A percentile compares a stretch with the other conserved stretches of the same genome.
Evolutionary conservation across 2,888 invertebrate species (phyloP).

Genomic region (Pterostichus madidus): DNA sequence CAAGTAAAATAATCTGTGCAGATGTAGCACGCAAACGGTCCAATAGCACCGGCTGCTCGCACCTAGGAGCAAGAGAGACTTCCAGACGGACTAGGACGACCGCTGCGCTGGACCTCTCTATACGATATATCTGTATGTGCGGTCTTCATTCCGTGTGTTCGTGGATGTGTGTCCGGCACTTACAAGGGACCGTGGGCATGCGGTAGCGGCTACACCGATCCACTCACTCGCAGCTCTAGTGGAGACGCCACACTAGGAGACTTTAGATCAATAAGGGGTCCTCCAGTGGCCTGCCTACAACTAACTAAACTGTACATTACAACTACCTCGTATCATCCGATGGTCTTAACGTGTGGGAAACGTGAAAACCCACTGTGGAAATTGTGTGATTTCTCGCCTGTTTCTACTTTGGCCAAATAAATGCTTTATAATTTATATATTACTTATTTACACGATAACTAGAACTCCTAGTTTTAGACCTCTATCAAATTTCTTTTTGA

Average conservation of each 20-base stretch:
- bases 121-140: slow-evolving; percentile 24
- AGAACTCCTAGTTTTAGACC: no score
- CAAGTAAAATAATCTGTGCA: neutral
- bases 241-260: slow-evolving; percentile 29
- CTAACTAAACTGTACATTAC: slow-evolving; percentile 57
- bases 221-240: slow-evolving; percentile 33
- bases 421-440: neutral
- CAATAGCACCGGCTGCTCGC: neutral
- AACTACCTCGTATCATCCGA: slow-evolving; percentile 45
- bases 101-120: slow-evolving; percentile 5
- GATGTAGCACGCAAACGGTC: neutral
- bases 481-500: no score
- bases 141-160: slow-evolving; percentile 31
- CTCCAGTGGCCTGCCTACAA: slow-evolving; percentile 57
- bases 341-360: slow-evolving; percentile 51
- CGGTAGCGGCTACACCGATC: slow-evolving; percentile 32
- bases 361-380: slow-evolving; percentile 34
- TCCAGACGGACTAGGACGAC: neutral
- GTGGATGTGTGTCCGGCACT: slow-evolving; percentile 51
- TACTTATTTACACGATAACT: no score
- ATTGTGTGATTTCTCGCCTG: slow-evolving; percentile 31
- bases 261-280: slow-evolving; percentile 62
- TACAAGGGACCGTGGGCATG: slow-evolving; percentile 39
- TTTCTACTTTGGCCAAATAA: neutral
- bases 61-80: neutral